phyloP scores from a whole-genome alignment of 2,888 invertebrate genomes.

The Reticulitermes lucifugus region DNA sequence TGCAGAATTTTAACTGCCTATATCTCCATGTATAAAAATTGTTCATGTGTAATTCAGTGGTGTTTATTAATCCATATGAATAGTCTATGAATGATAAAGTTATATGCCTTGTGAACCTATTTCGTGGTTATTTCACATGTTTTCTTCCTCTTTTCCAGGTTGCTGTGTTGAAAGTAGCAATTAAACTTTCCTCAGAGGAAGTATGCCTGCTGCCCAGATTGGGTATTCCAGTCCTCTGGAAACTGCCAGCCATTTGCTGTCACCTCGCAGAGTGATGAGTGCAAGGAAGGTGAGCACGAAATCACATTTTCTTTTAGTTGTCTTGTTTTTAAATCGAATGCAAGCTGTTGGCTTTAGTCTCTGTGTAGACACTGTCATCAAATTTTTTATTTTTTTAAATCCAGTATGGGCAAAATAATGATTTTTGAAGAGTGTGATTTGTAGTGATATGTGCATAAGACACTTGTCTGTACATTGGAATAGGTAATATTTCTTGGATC shows the following conservation, averaged over 20 bases:
- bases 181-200: constrained; percentile 13
- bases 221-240: constrained; percentile 26
- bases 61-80: too few species aligned
- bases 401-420: not conserved
- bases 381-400: constrained; percentile 8
- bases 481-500: constrained; percentile 1
- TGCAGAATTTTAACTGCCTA: too few species aligned
- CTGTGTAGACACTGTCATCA: not conserved
- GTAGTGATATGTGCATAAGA: not conserved
- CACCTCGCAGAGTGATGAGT: constrained; percentile 15
- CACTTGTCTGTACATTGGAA: not conserved
- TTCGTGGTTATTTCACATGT: not conserved
- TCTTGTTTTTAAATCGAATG: not conserved
- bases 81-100: too few species aligned
- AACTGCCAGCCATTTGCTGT: constrained; percentile 22
- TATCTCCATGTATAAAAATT: too few species aligned
- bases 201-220: constrained; percentile 26
- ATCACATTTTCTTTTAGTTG: not conserved
- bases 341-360: not conserved
- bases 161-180: constrained; percentile 24
- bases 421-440: not conserved
- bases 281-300: constrained; percentile 18
- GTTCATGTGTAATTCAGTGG: too few species aligned
- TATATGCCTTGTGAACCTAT: not conserved
- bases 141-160: not conserved